Percentiles rank a stretch among this genome's conserved stretches.
These are phyloP conservation scores for Stenodera caucasica DNA, from an alignment of 2,888 invertebrate species.

Conservation along the genomic window DNA sequence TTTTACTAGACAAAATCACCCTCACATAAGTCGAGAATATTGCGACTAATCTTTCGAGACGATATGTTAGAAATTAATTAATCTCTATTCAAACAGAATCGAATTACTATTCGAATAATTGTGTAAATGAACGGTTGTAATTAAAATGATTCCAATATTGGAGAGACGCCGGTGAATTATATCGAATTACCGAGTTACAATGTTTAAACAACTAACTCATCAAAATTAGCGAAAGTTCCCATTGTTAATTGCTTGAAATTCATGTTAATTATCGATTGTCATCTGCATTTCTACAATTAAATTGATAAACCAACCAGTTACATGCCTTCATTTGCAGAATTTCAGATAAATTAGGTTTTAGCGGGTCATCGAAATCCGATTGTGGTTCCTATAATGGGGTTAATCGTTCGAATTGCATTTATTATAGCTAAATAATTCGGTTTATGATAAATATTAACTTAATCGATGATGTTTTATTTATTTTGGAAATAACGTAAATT, in stretches of 20 bases:
- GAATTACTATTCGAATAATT: conserved; percentile 23
- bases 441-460: too few relatives aligned
- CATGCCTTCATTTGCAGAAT: too few relatives aligned
- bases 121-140: conserved; percentile 14
- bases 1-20: conserved; percentile 23
- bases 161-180: background rate
- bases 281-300: background rate
- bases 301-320: too few relatives aligned
- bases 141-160: background rate
- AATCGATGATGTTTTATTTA: too few relatives aligned
- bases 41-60: background rate
- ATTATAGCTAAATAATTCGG: too few relatives aligned
- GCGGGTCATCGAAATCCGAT: too few relatives aligned
- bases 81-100: conserved; percentile 14
- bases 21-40: too few relatives aligned
- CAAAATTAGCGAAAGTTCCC: background rate
- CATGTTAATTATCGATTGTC: background rate
- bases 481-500: too few relatives aligned
- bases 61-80: background rate
- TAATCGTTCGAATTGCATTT: too few relatives aligned
- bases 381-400: too few relatives aligned
- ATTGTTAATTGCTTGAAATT: background rate
- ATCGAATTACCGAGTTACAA: background rate
- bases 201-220: background rate
- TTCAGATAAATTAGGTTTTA: too few relatives aligned